Base-by-base conservation (phyloP, 2,888 invertebrate species). In the Ophion costatus region DNA sequence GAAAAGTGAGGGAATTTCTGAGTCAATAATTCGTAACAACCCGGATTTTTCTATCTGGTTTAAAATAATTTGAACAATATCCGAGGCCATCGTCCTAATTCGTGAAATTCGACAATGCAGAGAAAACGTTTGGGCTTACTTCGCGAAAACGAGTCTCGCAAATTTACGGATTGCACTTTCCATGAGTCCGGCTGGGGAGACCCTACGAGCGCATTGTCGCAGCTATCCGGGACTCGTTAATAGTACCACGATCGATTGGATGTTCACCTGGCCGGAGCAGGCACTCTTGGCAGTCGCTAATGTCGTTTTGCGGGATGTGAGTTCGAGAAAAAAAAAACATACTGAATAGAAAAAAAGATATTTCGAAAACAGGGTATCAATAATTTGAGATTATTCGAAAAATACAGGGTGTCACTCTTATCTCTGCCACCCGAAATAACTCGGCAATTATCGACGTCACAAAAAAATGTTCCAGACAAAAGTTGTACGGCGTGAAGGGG, bases 211-310 rank as follows among this genome's bases (percentile, higher is more conserved):
- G 89, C 95, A 97, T 22, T 98, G 98, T 91, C 95, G 98, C 87
- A 98, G 96, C 94, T 98, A 98, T 94, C 98, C 98, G 0, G 98
- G 98, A 0, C 94, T 98, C 69, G 98, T 98, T 59, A 98, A 98
- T 92, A 98, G 98, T 91, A 97, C 98, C 0, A 97, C 97, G 59
- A 98, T 98, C 87, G 98, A 98, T 93, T 98, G 98, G 98, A 96
- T 98, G 92, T 98, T 97, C 93, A 97, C 98, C 0, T 98, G 98
- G 98, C 98, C 98, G 0, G 95, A 96, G 87, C 98, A 98, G 92
- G 98, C 98, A 0, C 93, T 98, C 70, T 94, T 96, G 78, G 98
- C 98, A 0, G 98, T 98, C 0, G 98, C 98, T 0, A 96, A 97
- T 80, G 96, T 97, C 0, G 98, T 96, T 90, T 94, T 98, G 0